Base-by-base conservation (phyloP, 2,113 vertebrate species). In the Rynchops niger region DNA sequence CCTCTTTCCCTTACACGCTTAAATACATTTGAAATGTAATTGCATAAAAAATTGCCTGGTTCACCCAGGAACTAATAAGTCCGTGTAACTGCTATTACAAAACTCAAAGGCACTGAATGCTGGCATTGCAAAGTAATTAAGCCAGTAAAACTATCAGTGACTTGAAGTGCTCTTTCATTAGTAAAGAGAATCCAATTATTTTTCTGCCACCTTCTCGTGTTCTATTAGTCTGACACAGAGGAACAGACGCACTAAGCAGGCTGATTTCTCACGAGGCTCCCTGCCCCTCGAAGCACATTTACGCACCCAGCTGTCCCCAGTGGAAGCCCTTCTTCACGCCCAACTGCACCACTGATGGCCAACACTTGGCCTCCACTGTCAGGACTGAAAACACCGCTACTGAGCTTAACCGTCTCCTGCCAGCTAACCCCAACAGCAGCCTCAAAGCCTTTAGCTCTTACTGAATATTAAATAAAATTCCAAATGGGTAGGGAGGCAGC, bases 91-190 rank as follows among this genome's bases (percentile, higher is more conserved):
- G 49, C 86, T 83, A 22, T 58, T 56, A 82, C 87, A 89, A 67
- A 84, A 72, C 89, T 76, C 43, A 88, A 69, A 94, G 92, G 74
- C 74, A 40, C 62, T 20, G 52, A 71, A 32, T 15, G 12, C 69
- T 76, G 78, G 66, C 78, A 55, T 1, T 56, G 74, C 93, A 36
- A 38, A 90, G 92, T 80, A 92, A 96, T 96, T 93, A 95, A 90
- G 79, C 36, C 74, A 80, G 74, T 26, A 49, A 80, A 93, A 79
- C 90, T 61, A 72, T 11, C 2, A 3, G 56, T 0, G 0, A 56
- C 86, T 82, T 82, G 62, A 92, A 95, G 82, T 25, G 85, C 85
- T 96, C 92, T 58, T 93, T 83, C 90, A 93, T 93, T 95, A 96
- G 55, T 2, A 66, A 80, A 72, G 82, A 90, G 93, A 94, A 94